Percentiles rank a stretch among this genome's conserved stretches.
phyloP scores from a whole-genome alignment of 1,140 invertebrate genomes.

The Nebria ingens region DNA sequence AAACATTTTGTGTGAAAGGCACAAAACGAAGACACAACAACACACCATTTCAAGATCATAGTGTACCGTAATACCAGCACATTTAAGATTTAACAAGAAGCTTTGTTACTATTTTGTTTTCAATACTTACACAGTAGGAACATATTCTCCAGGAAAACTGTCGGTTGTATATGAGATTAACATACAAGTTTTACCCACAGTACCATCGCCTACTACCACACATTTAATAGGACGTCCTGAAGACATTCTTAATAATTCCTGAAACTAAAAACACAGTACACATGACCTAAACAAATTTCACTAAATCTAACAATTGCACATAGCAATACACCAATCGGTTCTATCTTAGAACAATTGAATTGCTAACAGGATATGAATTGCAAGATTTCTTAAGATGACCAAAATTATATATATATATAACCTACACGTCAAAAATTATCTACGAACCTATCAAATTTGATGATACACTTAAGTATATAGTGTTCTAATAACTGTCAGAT shows the following conservation, averaged over 20 bases:
- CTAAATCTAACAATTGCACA: not conserved
- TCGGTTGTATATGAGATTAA: constrained; percentile 98
- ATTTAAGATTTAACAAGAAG: no score
- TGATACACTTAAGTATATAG: no score
- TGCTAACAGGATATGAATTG: not conserved
- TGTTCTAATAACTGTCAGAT: not conserved
- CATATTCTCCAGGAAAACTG: constrained; percentile 97
- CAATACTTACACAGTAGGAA: constrained; percentile 81
- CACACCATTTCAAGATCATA: no score
- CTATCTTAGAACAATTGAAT: not conserved
- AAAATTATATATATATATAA: no score
- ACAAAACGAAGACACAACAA: no score
- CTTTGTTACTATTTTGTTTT: not conserved
- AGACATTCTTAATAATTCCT: constrained; percentile 44
- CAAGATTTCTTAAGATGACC: no score
- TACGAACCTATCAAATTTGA: no score
- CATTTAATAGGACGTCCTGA: constrained; percentile 93
- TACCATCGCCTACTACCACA: constrained; percentile 86
- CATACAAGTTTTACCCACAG: constrained; percentile 98
- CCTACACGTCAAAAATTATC: no score
- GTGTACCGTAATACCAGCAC: no score
- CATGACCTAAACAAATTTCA: not conserved
- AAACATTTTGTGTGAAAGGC: no score
- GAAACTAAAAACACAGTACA: not conserved
- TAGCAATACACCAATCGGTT: not conserved